phyloP scores from a whole-genome alignment of 37 sponge, comb jelly and placozoan genomes.

The Corticium candelabrum region DNA sequence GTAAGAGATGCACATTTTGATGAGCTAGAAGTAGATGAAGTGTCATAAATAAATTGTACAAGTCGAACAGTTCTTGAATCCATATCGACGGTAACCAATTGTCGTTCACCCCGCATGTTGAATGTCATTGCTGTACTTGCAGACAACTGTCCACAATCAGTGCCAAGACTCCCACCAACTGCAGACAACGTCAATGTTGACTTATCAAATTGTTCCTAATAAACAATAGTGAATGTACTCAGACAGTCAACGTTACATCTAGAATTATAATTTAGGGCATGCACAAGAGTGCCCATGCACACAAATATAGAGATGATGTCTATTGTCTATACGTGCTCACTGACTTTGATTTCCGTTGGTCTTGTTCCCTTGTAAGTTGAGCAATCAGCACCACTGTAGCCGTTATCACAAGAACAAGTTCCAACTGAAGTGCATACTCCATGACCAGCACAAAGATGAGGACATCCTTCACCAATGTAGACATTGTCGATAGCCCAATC shows the following conservation, averaged over 20 bases:
- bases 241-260: no score
- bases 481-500: slow-evolving; percentile 6
- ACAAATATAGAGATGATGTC: no score
- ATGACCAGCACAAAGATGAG: neutral
- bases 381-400: slow-evolving; percentile 9
- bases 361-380: neutral
- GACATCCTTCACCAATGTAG: neutral
- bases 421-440: neutral
- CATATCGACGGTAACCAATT: neutral
- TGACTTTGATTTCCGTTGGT: slow-evolving; percentile 2
- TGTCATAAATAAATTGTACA: neutral
- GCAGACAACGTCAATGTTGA: no score
- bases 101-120: neutral
- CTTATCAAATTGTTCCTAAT: neutral
- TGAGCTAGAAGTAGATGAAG: neutral
- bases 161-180: neutral
- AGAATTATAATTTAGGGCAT: no score
- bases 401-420: neutral
- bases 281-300: no score
- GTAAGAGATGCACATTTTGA: neutral
- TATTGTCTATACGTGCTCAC: neutral
- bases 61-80: neutral
- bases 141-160: neutral
- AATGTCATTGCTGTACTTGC: neutral
- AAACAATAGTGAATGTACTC: no score